Percentiles rank a stretch among this genome's conserved stretches.
Conservation (phyloP, 2,888 invertebrate species). For the Psylliodes chrysocephalus region DNA sequence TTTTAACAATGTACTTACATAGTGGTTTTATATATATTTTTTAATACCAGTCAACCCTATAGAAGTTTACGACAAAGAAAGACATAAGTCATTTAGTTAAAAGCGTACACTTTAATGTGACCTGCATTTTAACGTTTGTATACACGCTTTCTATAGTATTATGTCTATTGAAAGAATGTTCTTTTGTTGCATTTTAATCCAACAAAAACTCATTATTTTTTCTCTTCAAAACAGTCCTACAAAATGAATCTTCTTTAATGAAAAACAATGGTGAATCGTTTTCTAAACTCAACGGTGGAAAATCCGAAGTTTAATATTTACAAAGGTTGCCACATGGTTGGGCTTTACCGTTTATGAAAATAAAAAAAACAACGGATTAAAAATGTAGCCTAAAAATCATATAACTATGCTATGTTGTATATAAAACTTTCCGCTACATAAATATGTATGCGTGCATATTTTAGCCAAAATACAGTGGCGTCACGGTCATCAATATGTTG, state of each 20-base stretch:
- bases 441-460: conserved; percentile 11
- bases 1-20: no score
- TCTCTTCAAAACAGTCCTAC: conserved; percentile 17
- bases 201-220: conserved; percentile 5
- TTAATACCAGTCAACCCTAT: no score
- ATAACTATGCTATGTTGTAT: conserved; percentile 32
- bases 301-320: conserved; percentile 37
- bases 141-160: no score
- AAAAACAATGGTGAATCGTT: conserved; percentile 19
- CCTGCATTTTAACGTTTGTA: no score
- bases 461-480: neutral
- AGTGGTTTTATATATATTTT: no score
- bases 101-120: no score
- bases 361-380: conserved; percentile 41
- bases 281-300: conserved; percentile 10
- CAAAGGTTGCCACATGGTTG: conserved; percentile 34
- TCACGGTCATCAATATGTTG: no score
- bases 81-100: no score
- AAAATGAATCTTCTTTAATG: conserved; percentile 31
- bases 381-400: conserved; percentile 42
- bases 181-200: no score
- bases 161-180: no score
- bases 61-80: no score
- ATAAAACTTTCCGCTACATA: conserved; percentile 29
- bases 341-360: conserved; percentile 39